These are phyloP conservation scores for Labeo rohita DNA, from an alignment of 2,113 vertebrate species.

Conservation along the genomic window DNA sequence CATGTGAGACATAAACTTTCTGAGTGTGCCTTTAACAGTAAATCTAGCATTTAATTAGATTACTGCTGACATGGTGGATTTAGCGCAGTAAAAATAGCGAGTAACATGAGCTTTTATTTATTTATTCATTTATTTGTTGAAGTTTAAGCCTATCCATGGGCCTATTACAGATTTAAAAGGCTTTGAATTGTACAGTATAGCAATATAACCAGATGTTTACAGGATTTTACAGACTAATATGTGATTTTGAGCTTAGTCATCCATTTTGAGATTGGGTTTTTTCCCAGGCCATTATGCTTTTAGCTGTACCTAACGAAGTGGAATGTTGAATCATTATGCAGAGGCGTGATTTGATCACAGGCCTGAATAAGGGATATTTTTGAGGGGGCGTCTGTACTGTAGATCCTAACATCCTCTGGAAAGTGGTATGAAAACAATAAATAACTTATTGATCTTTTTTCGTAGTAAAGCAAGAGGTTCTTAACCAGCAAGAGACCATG, in stretches of 20 bases:
- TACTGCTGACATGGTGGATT: conserved; percentile 14
- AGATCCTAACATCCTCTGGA: conserved; percentile 39
- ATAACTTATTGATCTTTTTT: conserved; percentile 74
- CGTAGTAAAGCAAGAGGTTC: conserved; percentile 62
- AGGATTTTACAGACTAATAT: conserved; percentile 24
- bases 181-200: neutral
- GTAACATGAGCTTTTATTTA: neutral
- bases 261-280: conserved; percentile 33
- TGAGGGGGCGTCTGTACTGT: conserved; percentile 45
- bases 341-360: conserved; percentile 58
- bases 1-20: neutral
- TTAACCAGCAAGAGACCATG: conserved; percentile 57
- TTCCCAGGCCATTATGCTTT: conserved; percentile 42
- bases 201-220: conserved; percentile 12
- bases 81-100: neutral
- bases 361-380: conserved; percentile 40
- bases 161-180: conserved; percentile 5
- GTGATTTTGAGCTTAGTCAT: conserved; percentile 25
- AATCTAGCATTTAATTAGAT: conserved; percentile 3
- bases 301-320: conserved; percentile 45
- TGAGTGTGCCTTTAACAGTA: conserved; percentile 1
- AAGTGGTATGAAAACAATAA: conserved; percentile 62
- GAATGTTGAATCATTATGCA: conserved; percentile 52
- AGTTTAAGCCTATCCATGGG: conserved; percentile 23
- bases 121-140: neutral